Evolutionary conservation across 2,797 vertebrate genomes (phyloP), one percentile per base, ranked within the genome.

Genomic region (Pyrocephalus nanus): DNA sequence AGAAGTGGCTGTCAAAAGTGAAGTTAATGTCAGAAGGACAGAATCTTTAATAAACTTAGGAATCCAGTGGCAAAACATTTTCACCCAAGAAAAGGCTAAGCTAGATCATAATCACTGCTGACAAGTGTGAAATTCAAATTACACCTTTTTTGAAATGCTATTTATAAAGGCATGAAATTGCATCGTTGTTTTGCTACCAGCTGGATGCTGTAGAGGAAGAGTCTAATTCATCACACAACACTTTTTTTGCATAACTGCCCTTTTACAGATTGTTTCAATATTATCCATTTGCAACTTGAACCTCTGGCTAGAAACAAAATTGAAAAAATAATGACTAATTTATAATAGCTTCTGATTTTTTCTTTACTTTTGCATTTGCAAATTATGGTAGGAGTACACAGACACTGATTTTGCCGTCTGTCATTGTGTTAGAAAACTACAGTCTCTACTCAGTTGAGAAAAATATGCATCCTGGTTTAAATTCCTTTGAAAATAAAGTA

Each of bases 161-260:
- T 20, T 85, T 69, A 81, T 69, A 79, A 88, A 90, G 58, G 82
- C 89, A 90, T 94, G 93, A 95, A 96, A 94, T 93, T 92, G 58
- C 47, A 85, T 82, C 58, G 86, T 73, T 88, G 57, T 85, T 93
- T 94, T 81, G 53, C 38, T 79, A 15, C 51, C 3, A 4, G 12
- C 19, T 77, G 57, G n/a, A 1, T 84, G 47, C 25, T 65, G 4
- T 61, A 64, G 19, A 84, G 51, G 84, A 92, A 93, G 64, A 92
- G 23, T 73, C 36, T 83, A 86, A 87, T 92, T 88, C 51, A 93
- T 93, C 72, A 74, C 8, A 50, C 38, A 58, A 36, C 50, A 47
- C 29, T 86, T 77, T 71, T 87, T 78, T 94, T 88, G 66, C 51
- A 57, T 86, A 96, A 70, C 29, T 90, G 50, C 27, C 50, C 69